Conservation (phyloP, 2,113 vertebrate species). For the Gavialis gangeticus region DNA sequence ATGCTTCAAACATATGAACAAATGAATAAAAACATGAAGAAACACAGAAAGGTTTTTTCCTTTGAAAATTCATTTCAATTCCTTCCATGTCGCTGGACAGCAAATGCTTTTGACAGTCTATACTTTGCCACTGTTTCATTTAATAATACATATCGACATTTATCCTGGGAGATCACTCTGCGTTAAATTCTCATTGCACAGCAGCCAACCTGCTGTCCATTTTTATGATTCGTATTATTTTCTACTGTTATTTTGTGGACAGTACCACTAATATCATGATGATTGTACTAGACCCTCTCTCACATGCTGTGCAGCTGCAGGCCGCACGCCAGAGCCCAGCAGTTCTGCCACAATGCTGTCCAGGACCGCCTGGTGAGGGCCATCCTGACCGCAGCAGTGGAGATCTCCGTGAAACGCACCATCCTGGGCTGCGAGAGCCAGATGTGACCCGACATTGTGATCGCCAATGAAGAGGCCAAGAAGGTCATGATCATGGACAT, state of each 20-base stretch:
- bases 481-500: too few relatives aligned
- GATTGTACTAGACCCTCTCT: too few relatives aligned
- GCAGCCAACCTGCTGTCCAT: conserved; percentile 1
- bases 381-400: too few relatives aligned
- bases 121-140: conserved; percentile 70
- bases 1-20: conserved; percentile 59
- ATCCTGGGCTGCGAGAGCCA: too few relatives aligned
- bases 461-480: too few relatives aligned
- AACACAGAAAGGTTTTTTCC: neutral
- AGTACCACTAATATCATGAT: neutral
- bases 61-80: conserved; percentile 71
- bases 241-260: neutral
- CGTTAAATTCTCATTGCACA: conserved; percentile 40
- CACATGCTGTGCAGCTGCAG: too few relatives aligned
- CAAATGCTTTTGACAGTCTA: conserved; percentile 66
- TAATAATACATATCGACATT: conserved; percentile 74
- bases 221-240: neutral
- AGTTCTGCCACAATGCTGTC: too few relatives aligned
- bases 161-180: conserved; percentile 26
- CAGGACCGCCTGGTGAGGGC: too few relatives aligned
- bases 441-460: too few relatives aligned
- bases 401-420: too few relatives aligned
- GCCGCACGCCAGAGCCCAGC: too few relatives aligned
- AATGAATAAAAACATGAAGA: conserved; percentile 43
- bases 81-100: conserved; percentile 19